A percentile compares a stretch with the other conserved stretches of the same genome.
phyloP scores from a whole-genome alignment of 64 coral and sea anemone species.

The Porites lutea region DNA sequence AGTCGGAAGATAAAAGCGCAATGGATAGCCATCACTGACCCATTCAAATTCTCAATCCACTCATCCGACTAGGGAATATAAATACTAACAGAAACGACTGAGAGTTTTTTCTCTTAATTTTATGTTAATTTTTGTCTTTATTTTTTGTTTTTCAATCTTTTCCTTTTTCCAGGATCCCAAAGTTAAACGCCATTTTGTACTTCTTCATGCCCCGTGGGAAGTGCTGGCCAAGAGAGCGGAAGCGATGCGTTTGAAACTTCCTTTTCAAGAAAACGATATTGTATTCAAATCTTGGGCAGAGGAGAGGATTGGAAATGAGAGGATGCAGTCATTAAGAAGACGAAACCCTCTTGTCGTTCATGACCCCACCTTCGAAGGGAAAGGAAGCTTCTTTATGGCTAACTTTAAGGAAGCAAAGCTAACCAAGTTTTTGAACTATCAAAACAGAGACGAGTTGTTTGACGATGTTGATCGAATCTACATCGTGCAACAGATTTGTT shows the following conservation, averaged over 20 bases:
- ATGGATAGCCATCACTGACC: no score
- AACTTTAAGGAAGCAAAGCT: slow-evolving; percentile 72
- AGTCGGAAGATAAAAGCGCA: no score
- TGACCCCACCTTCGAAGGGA: slow-evolving; percentile 64
- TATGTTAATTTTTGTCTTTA: no score
- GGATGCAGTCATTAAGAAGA: slow-evolving; percentile 6
- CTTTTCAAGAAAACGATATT: slow-evolving; percentile 87
- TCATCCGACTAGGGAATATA: no score
- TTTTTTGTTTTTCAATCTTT: no score
- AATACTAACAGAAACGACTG: no score
- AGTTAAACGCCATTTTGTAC: slow-evolving; percentile 77
- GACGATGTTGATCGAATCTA: slow-evolving; percentile 78
- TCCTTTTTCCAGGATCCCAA: slow-evolving; percentile 45
- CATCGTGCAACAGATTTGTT: slow-evolving; percentile 81
- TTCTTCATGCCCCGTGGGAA: slow-evolving; percentile 91
- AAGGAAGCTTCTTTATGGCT: slow-evolving; percentile 83
- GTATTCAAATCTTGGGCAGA: slow-evolving; percentile 68
- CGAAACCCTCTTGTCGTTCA: slow-evolving; percentile 71
- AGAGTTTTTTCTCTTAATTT: no score
- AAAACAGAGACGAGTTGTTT: slow-evolving; percentile 79
- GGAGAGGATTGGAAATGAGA: slow-evolving; percentile 27
- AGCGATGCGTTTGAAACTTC: slow-evolving; percentile 78
- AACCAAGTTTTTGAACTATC: slow-evolving; percentile 55
- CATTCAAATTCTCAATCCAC: no score
- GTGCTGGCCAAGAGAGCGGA: slow-evolving; percentile 80